Percentiles rank a stretch among this genome's conserved stretches.
phyloP scores from a whole-genome alignment of 1,140 invertebrate species.

The Drosophila nasuta region DNA sequence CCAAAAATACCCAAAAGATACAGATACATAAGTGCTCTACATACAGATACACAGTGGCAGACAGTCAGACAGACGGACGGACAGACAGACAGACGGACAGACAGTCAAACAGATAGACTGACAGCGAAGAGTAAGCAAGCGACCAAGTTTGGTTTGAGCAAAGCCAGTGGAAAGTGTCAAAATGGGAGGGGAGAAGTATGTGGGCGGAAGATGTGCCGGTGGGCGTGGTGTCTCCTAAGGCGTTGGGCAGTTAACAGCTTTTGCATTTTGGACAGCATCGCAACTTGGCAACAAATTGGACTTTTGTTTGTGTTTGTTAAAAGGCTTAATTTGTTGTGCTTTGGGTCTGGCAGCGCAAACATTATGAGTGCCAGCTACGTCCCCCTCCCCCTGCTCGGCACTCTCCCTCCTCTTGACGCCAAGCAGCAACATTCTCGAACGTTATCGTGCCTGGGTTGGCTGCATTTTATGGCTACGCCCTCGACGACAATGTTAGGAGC shows the following conservation, averaged over 20 bases:
- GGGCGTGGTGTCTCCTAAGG: slow-evolving; percentile 12
- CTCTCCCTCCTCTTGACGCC: not conserved
- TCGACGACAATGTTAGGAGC: not conserved
- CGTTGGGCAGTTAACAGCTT: slow-evolving; percentile 70
- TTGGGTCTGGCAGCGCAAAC: slow-evolving; percentile 65
- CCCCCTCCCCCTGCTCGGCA: not conserved
- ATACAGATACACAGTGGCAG: slow-evolving; percentile 6
- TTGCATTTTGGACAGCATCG: slow-evolving; percentile 70
- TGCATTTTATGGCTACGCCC: slow-evolving; percentile 7
- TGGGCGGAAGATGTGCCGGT: not conserved
- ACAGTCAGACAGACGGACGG: not conserved
- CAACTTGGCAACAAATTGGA: slow-evolving; percentile 80
- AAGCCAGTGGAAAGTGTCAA: slow-evolving; percentile 31
- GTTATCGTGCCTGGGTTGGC: not conserved
- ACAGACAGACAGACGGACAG: not conserved
- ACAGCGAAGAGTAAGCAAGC: not conserved
- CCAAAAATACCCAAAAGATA: slow-evolving; percentile 10
- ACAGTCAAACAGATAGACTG: not conserved
- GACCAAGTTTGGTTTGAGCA: slow-evolving; percentile 35
- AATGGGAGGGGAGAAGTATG: slow-evolving; percentile 6
- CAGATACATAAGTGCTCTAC: slow-evolving; percentile 3
- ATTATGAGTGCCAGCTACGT: slow-evolving; percentile 52
- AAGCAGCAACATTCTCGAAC: not conserved
- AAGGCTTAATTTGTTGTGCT: slow-evolving; percentile 80
- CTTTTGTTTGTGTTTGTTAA: slow-evolving; percentile 82